Conservation (phyloP, 2,113 vertebrate species). For the Aptenodytes patagonicus region DNA sequence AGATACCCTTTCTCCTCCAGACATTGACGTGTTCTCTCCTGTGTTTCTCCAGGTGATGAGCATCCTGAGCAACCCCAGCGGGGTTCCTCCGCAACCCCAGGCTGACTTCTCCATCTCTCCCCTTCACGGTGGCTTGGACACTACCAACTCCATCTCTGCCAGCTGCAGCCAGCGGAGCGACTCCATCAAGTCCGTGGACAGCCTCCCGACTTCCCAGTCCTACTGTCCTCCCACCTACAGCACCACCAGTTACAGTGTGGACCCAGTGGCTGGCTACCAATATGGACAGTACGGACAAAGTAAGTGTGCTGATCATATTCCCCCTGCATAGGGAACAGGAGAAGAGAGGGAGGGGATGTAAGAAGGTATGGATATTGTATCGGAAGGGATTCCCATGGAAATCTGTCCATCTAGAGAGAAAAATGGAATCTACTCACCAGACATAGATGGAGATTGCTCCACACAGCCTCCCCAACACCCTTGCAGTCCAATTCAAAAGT, state of each 20-base stretch:
- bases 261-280: constrained; percentile 97
- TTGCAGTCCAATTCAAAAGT: background rate
- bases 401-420: background rate
- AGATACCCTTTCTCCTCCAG: rapidly evolving
- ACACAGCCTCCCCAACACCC: background rate
- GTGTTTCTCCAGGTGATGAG: constrained; percentile 90
- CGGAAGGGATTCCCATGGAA: background rate
- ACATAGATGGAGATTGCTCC: background rate
- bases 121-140: constrained; percentile 91
- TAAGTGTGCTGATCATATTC: constrained; percentile 71
- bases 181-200: constrained; percentile 95
- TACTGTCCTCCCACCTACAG: constrained; percentile 99
- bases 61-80: constrained; percentile 93
- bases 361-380: background rate
- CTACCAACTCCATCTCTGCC: constrained; percentile 92
- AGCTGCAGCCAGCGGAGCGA: constrained; percentile 98
- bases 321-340: rapidly evolving
- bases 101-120: constrained; percentile 99
- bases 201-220: constrained; percentile 94
- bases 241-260: constrained; percentile 96
- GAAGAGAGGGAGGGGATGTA: background rate
- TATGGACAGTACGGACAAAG: constrained; percentile 97
- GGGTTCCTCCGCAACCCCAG: constrained; percentile 89
- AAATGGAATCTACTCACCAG: background rate
- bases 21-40: background rate